phyloP scores from a whole-genome alignment of 2,888 invertebrate genomes.

The Perithous albicinctus region DNA sequence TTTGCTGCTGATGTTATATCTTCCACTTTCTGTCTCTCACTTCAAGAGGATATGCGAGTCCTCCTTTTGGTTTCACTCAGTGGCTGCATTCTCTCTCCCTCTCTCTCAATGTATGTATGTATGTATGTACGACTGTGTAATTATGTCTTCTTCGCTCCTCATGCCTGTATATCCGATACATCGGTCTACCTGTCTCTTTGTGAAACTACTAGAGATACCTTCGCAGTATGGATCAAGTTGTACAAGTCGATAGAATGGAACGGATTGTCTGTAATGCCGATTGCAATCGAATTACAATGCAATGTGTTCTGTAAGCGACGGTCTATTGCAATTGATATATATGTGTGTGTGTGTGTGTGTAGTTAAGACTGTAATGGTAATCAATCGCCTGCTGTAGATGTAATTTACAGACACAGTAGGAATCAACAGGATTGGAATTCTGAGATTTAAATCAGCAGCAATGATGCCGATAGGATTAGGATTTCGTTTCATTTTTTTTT shows the following conservation, averaged over 20 bases:
- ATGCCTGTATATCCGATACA: not conserved
- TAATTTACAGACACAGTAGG: constrained; percentile 10
- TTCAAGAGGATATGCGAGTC: constrained; percentile 31
- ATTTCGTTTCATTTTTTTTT: no score
- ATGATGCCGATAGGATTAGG: not conserved
- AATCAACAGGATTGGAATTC: not conserved
- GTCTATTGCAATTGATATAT: not conserved
- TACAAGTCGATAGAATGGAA: constrained; percentile 12
- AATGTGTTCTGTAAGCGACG: constrained; percentile 7
- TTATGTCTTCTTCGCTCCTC: constrained; percentile 17
- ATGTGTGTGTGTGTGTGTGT: no score
- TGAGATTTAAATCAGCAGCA: not conserved
- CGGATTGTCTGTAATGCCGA: constrained; percentile 11
- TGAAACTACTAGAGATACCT: constrained; percentile 2
- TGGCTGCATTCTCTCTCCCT: not conserved
- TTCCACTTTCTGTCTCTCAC: constrained; percentile 60
- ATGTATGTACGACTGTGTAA: constrained; percentile 15
- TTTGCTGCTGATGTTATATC: constrained; percentile 44
- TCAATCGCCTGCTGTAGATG: not conserved
- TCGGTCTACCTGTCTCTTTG: not conserved
- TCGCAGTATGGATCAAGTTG: constrained; percentile 38
- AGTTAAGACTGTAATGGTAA: not conserved
- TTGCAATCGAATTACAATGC: constrained; percentile 52
- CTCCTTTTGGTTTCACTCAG: constrained; percentile 35
- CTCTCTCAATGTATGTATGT: not conserved